Conservation (phyloP, 1,140 invertebrate genomes). For the Anadara kagoshimensis region DNA sequence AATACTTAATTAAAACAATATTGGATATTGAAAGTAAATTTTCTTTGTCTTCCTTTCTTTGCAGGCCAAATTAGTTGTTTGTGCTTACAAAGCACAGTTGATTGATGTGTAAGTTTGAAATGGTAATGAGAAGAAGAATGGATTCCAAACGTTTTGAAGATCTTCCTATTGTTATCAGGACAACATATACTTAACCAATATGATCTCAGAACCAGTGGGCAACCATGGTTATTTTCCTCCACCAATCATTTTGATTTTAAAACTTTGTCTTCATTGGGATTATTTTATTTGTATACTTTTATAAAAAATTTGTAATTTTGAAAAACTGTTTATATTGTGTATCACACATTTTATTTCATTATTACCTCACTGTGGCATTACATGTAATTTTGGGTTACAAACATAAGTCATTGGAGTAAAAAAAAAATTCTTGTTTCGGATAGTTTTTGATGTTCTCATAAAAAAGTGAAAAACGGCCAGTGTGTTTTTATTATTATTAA, state of each 20-base stretch:
- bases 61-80: slow-evolving; percentile 58
- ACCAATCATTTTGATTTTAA: background rate
- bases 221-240: no score
- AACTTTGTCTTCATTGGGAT: no score
- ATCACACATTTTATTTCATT: no score
- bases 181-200: background rate
- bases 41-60: slow-evolving; percentile 22
- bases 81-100: slow-evolving; percentile 59
- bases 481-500: background rate
- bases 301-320: no score
- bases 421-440: no score
- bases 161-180: no score
- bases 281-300: no score
- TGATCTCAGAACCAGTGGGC: background rate
- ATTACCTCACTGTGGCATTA: no score
- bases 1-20: no score
- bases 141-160: no score
- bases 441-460: background rate
- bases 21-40: background rate
- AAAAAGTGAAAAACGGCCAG: background rate
- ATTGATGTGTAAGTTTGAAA: slow-evolving; percentile 17
- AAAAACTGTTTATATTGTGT: background rate
- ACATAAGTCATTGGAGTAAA: slow-evolving; percentile 24
- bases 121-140: no score
- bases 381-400: slow-evolving; percentile 48